Conservation (phyloP, 2,113 vertebrate genomes). For the Saccopteryx leptura region DNA sequence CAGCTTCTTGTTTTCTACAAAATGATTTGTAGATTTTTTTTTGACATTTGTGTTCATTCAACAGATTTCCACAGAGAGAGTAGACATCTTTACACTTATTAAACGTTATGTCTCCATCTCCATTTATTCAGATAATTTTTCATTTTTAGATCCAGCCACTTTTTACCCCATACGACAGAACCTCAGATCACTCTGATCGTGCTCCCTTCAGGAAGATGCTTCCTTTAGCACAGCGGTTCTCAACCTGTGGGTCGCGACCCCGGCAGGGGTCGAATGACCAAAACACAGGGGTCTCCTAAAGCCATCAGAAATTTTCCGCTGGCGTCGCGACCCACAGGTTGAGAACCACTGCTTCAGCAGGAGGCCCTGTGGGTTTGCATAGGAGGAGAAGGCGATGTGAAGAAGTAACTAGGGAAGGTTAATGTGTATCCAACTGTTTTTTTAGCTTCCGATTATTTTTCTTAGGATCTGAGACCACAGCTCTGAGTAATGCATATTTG, state of each 20-base stretch:
- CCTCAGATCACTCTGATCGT: neutral
- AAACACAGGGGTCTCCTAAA: too few species aligned
- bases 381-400: neutral
- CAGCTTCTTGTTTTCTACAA: slow-evolving; percentile 20
- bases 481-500: neutral
- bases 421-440: neutral
- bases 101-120: neutral
- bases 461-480: neutral
- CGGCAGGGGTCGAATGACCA: too few species aligned
- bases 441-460: neutral
- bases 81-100: neutral
- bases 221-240: neutral
- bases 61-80: neutral
- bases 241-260: too few species aligned
- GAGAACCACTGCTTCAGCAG: too few species aligned
- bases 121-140: neutral
- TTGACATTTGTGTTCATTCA: neutral
- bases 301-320: too few species aligned
- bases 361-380: neutral
- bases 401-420: neutral
- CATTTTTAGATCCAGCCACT: neutral
- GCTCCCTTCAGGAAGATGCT: neutral
- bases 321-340: too few species aligned
- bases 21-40: neutral
- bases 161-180: neutral